Evolutionary conservation across 2,888 invertebrate species (phyloP).

Genomic region (Brachyptera risi): DNA sequence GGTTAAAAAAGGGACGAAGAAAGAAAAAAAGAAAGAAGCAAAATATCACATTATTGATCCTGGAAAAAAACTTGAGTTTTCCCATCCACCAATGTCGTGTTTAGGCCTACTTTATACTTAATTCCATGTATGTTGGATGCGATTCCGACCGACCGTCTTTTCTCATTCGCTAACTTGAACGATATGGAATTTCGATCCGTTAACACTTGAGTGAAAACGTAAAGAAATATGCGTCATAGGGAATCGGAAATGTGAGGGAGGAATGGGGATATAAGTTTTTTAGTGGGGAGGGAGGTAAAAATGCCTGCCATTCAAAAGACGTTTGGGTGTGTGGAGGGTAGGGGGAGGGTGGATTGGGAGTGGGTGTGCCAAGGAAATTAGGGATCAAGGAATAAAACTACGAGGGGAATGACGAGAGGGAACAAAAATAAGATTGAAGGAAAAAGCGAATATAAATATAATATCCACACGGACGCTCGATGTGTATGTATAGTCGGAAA

Average conservation of each 20-base stretch:
- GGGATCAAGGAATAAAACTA: constrained; percentile 33
- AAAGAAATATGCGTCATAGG: not conserved
- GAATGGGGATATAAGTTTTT: not conserved
- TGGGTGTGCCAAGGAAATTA: constrained; percentile 31
- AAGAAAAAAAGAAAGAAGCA: constrained; percentile 10
- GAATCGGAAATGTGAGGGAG: not conserved
- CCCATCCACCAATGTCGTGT: not conserved
- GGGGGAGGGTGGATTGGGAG: constrained; percentile 11
- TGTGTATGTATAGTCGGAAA: not conserved
- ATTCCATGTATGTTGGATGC: no score
- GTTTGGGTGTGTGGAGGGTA: constrained; percentile 6
- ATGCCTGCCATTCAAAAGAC: constrained; percentile 17
- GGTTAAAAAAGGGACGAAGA: not conserved
- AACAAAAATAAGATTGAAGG: not conserved
- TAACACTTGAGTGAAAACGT: no score
- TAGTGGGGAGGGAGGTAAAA: constrained; percentile 10
- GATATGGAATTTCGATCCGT: no score
- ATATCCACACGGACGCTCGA: not conserved
- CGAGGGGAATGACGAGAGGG: constrained; percentile 18
- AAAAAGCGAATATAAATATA: constrained; percentile 2
- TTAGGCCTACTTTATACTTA: no score
- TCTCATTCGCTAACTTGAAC: no score
- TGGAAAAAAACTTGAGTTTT: not conserved
- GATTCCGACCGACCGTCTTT: no score
- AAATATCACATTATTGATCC: constrained; percentile 9